Evolutionary conservation across 2,888 invertebrate species (phyloP).

Genomic region (Beris morrisii): DNA sequence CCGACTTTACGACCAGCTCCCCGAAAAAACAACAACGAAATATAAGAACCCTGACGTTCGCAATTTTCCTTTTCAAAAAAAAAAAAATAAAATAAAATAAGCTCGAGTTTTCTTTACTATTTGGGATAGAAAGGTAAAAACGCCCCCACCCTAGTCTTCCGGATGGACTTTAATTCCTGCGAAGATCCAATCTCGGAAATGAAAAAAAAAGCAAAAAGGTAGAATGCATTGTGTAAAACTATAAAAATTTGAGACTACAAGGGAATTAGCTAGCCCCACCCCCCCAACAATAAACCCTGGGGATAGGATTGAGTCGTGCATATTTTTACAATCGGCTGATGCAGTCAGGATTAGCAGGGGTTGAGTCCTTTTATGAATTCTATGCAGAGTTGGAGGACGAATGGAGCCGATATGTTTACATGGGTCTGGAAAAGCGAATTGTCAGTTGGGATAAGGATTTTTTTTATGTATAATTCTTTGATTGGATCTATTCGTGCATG

Average conservation of each 20-base stretch:
- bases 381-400: neutral
- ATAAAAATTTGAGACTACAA: constrained; percentile 29
- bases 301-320: neutral
- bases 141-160: neutral
- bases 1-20: constrained; percentile 19
- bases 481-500: constrained; percentile 18
- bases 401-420: neutral
- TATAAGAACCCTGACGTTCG: constrained; percentile 27
- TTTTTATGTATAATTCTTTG: neutral
- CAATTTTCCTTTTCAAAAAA: constrained; percentile 28
- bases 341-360: neutral
- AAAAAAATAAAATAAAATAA: constrained; percentile 29
- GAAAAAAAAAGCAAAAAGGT: constrained; percentile 13
- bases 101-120: constrained; percentile 18
- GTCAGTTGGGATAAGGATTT: neutral
- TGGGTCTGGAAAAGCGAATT: neutral
- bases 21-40: too few relatives aligned
- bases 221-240: constrained; percentile 10
- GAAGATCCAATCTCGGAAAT: constrained; percentile 16
- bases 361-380: neutral
- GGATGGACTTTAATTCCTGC: neutral
- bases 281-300: neutral
- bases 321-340: neutral
- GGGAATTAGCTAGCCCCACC: constrained; percentile 1
- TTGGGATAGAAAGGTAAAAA: constrained; percentile 1